phyloP scores from a whole-genome alignment of 92 coral and sea anemone genomes.

The Zoanthus sociatus region DNA sequence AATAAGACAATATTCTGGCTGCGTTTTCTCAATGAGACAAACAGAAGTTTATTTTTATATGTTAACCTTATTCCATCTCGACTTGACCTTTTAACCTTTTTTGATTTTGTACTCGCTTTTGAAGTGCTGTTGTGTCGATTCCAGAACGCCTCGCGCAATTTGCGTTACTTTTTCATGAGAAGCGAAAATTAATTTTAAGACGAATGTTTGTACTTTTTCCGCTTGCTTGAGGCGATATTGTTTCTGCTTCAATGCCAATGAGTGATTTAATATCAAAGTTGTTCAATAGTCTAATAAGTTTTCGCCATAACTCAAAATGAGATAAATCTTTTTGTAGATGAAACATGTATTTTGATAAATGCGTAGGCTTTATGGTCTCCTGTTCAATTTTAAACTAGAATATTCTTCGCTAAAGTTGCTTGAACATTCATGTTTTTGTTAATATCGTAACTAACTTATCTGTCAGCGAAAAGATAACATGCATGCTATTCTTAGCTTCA shows the following conservation, averaged over 20 bases:
- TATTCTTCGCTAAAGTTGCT: conserved; percentile 1
- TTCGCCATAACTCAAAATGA: background rate
- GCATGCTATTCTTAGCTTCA: background rate
- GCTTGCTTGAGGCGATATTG: conserved; percentile 26
- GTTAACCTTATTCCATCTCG: conserved; percentile 15
- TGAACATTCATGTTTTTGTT: conserved; percentile 3
- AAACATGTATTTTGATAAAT: no score
- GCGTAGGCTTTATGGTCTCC: no score
- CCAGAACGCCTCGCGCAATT: conserved; percentile 7
- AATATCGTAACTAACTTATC: background rate
- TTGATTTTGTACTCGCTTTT: conserved; percentile 16
- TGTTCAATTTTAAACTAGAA: no score
- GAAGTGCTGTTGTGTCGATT: conserved; percentile 25
- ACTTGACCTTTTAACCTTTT: conserved; percentile 48
- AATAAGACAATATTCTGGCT: conserved; percentile 26
- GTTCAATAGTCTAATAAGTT: background rate
- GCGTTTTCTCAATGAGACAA: background rate
- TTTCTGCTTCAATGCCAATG: background rate
- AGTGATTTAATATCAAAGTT: conserved; percentile 7
- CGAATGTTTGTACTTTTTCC: background rate
- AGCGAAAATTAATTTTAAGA: background rate
- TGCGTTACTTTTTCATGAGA: conserved; percentile 12
- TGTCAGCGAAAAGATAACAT: background rate
- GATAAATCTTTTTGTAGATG: background rate
- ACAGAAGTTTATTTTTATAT: conserved; percentile 48